These are phyloP conservation scores for Hipparchia semele DNA, from an alignment of 2,888 invertebrate genomes.

Conservation along the genomic window DNA sequence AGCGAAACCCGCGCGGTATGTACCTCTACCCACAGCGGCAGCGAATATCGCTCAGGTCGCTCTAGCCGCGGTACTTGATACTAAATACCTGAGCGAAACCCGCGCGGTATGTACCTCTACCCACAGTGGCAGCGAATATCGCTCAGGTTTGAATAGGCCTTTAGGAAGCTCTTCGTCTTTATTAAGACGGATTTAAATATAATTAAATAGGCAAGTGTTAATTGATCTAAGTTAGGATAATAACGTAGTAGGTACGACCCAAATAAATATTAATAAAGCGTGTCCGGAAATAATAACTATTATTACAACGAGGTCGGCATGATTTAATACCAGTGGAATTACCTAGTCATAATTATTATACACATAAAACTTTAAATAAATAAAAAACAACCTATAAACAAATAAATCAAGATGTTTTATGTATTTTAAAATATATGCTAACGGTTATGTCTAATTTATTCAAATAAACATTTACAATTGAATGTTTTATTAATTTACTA, in stretches of 20 bases:
- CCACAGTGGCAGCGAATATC: too few relatives aligned
- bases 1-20: too few relatives aligned
- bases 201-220: not conserved
- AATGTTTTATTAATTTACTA: not conserved
- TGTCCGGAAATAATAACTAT: conserved; percentile 1
- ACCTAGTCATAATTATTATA: not conserved
- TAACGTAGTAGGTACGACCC: not conserved
- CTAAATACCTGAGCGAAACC: too few relatives aligned
- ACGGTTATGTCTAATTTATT: conserved; percentile 1
- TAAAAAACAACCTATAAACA: not conserved
- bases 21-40: too few relatives aligned
- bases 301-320: not conserved
- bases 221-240: not conserved
- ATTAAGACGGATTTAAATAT: too few relatives aligned
- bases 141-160: too few relatives aligned
- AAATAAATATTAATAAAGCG: not conserved
- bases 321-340: conserved; percentile 1
- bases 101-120: too few relatives aligned
- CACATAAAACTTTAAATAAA: conserved; percentile 1
- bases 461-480: not conserved
- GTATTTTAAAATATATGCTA: not conserved
- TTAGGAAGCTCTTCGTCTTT: too few relatives aligned
- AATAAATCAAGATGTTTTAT: conserved; percentile 8
- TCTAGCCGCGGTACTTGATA: too few relatives aligned
- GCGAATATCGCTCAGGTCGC: too few relatives aligned